Conservation (phyloP, 2,888 invertebrate genomes). For the Syrphus vitripennis region DNA sequence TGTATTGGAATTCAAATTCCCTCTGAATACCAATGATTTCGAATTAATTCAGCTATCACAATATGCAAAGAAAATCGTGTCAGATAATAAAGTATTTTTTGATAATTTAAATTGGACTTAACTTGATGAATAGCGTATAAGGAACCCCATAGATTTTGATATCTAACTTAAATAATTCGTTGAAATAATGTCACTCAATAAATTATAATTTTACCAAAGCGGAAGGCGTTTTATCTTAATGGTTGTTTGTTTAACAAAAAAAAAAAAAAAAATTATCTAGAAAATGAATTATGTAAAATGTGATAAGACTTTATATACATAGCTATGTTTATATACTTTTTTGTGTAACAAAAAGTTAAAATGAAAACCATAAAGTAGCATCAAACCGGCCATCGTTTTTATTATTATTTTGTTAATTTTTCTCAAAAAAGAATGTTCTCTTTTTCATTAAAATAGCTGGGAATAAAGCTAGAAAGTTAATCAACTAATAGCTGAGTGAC, state of each 20-base stretch:
- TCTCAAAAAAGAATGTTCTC: background rate
- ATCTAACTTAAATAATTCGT: background rate
- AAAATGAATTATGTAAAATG: background rate
- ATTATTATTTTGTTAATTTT: background rate
- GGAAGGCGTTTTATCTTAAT: background rate
- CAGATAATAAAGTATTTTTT: background rate
- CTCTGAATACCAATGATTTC: conserved; percentile 1
- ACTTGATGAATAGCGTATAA: conserved; percentile 18
- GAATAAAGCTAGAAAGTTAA: background rate
- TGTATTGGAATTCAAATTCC: conserved; percentile 16
- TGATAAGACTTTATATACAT: background rate
- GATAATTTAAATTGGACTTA: conserved; percentile 27
- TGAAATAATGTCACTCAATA: background rate
- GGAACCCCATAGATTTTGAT: background rate
- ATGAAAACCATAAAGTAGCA: background rate
- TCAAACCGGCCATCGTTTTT: background rate
- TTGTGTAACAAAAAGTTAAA: background rate
- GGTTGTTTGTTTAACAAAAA: background rate
- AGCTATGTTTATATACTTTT: too few species aligned
- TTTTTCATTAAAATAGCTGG: background rate
- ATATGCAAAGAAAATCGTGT: background rate
- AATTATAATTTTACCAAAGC: too few species aligned
- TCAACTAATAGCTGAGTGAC: background rate
- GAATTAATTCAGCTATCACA: conserved; percentile 9
- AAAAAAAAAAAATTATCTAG: too few species aligned